phyloP scores from a whole-genome alignment of 2,888 invertebrate genomes.

The Automeris io region DNA sequence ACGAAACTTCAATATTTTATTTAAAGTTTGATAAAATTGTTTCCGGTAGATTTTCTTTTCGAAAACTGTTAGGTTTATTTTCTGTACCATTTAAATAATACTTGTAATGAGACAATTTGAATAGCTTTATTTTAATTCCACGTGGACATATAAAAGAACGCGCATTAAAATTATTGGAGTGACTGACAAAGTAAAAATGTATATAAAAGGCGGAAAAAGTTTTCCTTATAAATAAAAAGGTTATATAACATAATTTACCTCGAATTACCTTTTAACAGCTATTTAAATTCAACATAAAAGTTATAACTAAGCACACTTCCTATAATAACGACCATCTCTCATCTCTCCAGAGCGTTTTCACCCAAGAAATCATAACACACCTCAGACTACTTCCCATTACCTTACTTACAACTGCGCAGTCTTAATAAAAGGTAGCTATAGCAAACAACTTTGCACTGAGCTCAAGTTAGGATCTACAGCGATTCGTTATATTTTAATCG shows the following conservation, averaged over 20 bases:
- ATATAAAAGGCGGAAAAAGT: no score
- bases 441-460: slow-evolving; percentile 15
- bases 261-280: slow-evolving; percentile 1
- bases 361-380: slow-evolving; percentile 37
- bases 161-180: no score
- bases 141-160: no score
- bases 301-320: not conserved
- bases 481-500: not conserved
- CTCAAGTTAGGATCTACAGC: slow-evolving; percentile 9
- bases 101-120: no score
- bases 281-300: slow-evolving; percentile 7
- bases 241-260: slow-evolving; percentile 3
- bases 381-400: slow-evolving; percentile 33
- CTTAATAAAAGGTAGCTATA: slow-evolving; percentile 21
- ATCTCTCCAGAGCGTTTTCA: slow-evolving; percentile 4
- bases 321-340: slow-evolving; percentile 4
- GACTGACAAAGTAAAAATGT: no score
- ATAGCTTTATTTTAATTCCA: no score
- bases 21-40: no score
- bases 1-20: no score
- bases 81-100: no score
- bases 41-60: no score
- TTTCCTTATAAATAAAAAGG: not conserved
- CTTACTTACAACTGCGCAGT: slow-evolving; percentile 31
- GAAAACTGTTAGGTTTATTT: no score